Base-by-base conservation (phyloP, 37 sponge, comb jelly and placozoan species). In the Aplysina aerophoba region DNA sequence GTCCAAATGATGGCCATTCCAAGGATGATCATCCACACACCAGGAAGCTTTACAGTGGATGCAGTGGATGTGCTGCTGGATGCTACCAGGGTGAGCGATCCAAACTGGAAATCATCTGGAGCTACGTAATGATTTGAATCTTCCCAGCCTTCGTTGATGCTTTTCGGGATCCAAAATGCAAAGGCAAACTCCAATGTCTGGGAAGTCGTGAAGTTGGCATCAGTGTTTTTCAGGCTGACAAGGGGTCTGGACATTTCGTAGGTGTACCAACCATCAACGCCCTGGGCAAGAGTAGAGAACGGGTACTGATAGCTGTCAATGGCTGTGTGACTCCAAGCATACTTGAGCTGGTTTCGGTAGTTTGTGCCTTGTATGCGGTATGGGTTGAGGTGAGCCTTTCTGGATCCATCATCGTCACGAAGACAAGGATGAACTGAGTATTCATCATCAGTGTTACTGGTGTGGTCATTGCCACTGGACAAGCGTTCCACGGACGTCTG, bases 371-470 rank as follows among this genome's bases (percentile, higher is more conserved):
- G 27, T 31, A 25, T 15, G 16, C 64, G 33, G 34, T 67, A 83
- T 1, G 25, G 27, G 1, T 24, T n/a, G 5, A 83, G 55, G 44
- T 83, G 55, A 54, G 69, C 14, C 15, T 39, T 25, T 31, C 39
- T 12, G 4, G 54, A 54, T n/a, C 84, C 84, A 16, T 83, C 84
- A 55, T 83, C 84, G 27, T 22, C 40, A 17, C 84, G 67, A 66
- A 83, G 84, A 55, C 84, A 83, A 25, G 84, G 84, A 38, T 83
- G 84, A 55, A 83, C 84, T 31, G 84, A 83, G 15, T 55, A 83
- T 24, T 83, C 84, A 67, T 83, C 84, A 37, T 83, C 84, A 0
- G 69, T 25, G 53, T 83, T 83, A 27, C 69, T 67, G 44, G 50
- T 83, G 54, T 67, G 84, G 39, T 83, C 84, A 83, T 83, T 83